phyloP scores from a whole-genome alignment of 2,797 vertebrate genomes.

The Hephaestus fuliginosus region DNA sequence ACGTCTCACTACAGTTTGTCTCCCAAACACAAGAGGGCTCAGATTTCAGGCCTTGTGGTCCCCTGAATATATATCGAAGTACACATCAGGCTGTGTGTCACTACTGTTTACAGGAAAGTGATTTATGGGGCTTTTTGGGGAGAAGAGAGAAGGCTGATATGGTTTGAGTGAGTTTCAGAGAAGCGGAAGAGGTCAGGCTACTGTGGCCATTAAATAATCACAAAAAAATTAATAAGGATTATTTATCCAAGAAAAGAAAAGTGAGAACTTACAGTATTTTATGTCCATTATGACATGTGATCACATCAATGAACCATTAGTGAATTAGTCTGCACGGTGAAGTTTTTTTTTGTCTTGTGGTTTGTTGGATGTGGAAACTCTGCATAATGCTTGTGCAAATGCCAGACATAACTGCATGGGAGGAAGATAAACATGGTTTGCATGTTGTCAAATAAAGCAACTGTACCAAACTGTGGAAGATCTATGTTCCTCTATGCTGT shows the following conservation, averaged over 20 bases:
- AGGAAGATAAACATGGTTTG: slow-evolving; percentile 75
- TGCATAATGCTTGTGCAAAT: slow-evolving; percentile 66
- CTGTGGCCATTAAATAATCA: slow-evolving; percentile 62
- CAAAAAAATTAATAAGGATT: slow-evolving; percentile 62
- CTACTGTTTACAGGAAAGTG: slow-evolving; percentile 88
- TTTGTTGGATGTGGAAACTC: slow-evolving; percentile 56
- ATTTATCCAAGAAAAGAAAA: slow-evolving; percentile 38
- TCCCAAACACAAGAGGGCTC: slow-evolving; percentile 78
- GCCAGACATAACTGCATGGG: slow-evolving; percentile 71
- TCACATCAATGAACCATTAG: slow-evolving; percentile 45
- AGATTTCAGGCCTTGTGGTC: slow-evolving; percentile 83
- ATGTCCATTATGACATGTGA: slow-evolving; percentile 22
- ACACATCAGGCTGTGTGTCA: slow-evolving; percentile 87
- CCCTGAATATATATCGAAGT: slow-evolving; percentile 85
- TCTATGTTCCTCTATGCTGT: slow-evolving; percentile 45
- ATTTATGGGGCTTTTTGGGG: slow-evolving; percentile 86
- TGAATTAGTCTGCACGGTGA: slow-evolving; percentile 24
- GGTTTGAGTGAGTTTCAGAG: slow-evolving; percentile 69
- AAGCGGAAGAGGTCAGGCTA: slow-evolving; percentile 61
- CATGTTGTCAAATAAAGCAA: slow-evolving; percentile 77
- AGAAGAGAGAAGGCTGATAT: slow-evolving; percentile 68
- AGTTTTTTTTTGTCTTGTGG: slow-evolving; percentile 41
- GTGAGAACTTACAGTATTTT: slow-evolving; percentile 3
- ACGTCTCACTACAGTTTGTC: slow-evolving; percentile 71
- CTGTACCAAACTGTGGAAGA: slow-evolving; percentile 59